These are phyloP conservation scores for Empidonax traillii DNA, from an alignment of 2,113 vertebrate species.

Conservation along the genomic window DNA sequence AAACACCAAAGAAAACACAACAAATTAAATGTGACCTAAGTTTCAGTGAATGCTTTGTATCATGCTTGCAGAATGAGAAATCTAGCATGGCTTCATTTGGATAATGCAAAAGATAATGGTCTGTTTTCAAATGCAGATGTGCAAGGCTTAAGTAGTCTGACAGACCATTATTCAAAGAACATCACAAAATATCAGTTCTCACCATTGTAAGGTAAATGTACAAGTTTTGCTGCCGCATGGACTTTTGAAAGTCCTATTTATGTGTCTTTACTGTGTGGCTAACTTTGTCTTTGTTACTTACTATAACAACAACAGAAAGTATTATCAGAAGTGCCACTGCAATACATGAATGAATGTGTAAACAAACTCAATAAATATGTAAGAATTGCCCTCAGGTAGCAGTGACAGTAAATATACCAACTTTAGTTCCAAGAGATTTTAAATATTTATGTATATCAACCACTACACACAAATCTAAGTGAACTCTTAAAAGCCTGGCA, in stretches of 20 bases:
- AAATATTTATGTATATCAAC: background rate
- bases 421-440: background rate
- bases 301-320: background rate
- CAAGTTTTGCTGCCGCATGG: background rate
- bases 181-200: background rate
- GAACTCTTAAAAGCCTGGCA: background rate
- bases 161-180: background rate
- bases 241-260: background rate
- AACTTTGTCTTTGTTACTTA: background rate
- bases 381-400: background rate
- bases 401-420: background rate
- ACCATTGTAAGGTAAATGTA: background rate
- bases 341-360: background rate
- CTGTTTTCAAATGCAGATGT: background rate
- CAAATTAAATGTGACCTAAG: background rate
- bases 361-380: background rate
- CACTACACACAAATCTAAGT: background rate
- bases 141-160: background rate
- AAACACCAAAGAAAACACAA: background rate
- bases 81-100: background rate
- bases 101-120: background rate
- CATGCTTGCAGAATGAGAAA: background rate
- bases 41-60: background rate
- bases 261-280: background rate
- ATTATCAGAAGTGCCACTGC: background rate